Conservation (phyloP, 1,140 invertebrate species). For the Catajapyx aquilonaris region DNA sequence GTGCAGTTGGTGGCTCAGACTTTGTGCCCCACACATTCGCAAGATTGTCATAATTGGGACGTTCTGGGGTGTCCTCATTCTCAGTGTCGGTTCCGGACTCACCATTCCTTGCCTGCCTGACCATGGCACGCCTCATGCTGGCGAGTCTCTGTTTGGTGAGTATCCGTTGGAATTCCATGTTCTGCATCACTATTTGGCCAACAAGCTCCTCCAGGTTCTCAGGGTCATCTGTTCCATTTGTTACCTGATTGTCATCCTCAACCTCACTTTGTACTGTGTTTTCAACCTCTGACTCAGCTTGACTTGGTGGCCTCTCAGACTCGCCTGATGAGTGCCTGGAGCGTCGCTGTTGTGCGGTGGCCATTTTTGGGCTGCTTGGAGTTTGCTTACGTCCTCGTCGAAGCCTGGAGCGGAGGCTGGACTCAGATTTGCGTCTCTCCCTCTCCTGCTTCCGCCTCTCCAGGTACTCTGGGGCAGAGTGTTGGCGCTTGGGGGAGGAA, state of each 20-base stretch:
- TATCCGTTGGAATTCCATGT: conserved; percentile 57
- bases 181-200: conserved; percentile 59
- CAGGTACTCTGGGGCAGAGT: conserved; percentile 74
- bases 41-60: conserved; percentile 27
- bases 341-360: too few relatives aligned
- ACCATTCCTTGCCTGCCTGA: conserved; percentile 22
- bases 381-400: conserved; percentile 30
- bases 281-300: not conserved
- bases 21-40: conserved; percentile 23
- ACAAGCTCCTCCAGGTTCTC: conserved; percentile 57
- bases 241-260: too few relatives aligned
- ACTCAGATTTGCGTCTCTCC: conserved; percentile 43
- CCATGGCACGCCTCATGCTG: conserved; percentile 29
- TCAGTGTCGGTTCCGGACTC: conserved; percentile 27
- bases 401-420: conserved; percentile 31
- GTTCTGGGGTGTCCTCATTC: conserved; percentile 24
- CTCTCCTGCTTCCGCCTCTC: conserved; percentile 52
- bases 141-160: conserved; percentile 42
- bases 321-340: too few relatives aligned
- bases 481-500: conserved; percentile 42
- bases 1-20: conserved; percentile 28
- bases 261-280: too few relatives aligned
- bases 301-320: not conserved
- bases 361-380: too few relatives aligned
- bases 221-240: too few relatives aligned